Base-by-base conservation (phyloP, 2,888 invertebrate species). In the Brachyptera risi region DNA sequence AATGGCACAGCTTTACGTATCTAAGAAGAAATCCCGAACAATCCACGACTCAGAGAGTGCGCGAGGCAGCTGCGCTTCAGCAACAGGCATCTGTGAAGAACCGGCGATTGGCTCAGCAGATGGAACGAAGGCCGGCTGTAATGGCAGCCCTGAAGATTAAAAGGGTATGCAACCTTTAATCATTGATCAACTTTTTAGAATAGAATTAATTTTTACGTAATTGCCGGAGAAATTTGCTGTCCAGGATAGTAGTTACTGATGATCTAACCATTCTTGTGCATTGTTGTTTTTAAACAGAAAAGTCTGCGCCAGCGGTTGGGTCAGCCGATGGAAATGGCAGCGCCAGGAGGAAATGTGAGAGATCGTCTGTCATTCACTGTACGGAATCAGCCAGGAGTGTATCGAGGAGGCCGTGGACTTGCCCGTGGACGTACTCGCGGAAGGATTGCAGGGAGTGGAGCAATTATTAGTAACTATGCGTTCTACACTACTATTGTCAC, bases 71-170 rank as follows among this genome's bases (percentile, higher is more conserved):
- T 24, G 67, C 65, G 2, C 62, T 63, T 59, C 63, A 66, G 21
- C 66, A 66, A 35, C 72, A 69, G 61, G 72, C 71, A n/a, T 71
- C 72, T 0, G 71, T 73, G 11, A 73, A 73, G 67, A 79, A 79
- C 67, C 68, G 75, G 37, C 71, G 78, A 35, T 71, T 79, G 17
- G 78, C 78, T 1, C 75, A 74, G 62, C 78, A 79, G 68, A 77
- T 79, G 77, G 78, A 78, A 44, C 75, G 76, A 63, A 69, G 79
- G 60, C 79, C 79, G 2, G 70, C 74, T 35, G 77, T 78, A 1
- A 72, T 74, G 61, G 76, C 76, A 26, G 76, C 76, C 31, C 67
- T 76, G 13, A 70, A 70, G 51, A 54, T 73, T 2, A 74, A 74
- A 62, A 73, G 73, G 70, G 73, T 74, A 59, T n/a, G 15, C 9